Evolutionary conservation across 2,888 invertebrate genomes (phyloP), one percentile per base, ranked within the genome.

Genomic region (Drosophila helvetica): DNA sequence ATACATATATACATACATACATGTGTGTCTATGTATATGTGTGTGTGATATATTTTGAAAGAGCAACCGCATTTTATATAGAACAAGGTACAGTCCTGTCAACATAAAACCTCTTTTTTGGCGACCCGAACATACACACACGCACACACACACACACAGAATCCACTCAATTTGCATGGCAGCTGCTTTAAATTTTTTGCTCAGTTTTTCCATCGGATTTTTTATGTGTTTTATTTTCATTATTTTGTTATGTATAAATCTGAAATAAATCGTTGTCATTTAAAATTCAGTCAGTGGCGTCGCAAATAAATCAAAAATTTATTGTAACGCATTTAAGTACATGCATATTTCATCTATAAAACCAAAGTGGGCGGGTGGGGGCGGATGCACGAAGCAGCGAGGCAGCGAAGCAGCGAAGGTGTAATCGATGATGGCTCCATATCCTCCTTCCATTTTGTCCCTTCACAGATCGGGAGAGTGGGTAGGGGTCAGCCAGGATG

Each of bases 251-350:
- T 51, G 65, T 71, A 52, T 73, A 85, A 80, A 79, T 85, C 71
- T 64, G 83, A 76, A 76, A 85, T 85, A 85, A 83, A 83, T 83
- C 80, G 82, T 45, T 66, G 80, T 80, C 78, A 82, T 83, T 80
- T 85, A 74, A 85, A 83, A 83, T 83, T 82, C 83, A 83, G 85
- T 85, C 83, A 83, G 75, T 82, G 85, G 85, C 82, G 85, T 82
- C 68, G 85, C 83, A 83, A 83, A 83, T 83, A 83, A 83, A 83
- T 83, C 83, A 83, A 82, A 83, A 78, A 82, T 83, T 80, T 85
- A 83, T 82, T 85, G 83, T 80, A 83, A 83, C 85, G 83, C 82
- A 83, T 83, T 83, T 85, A 82, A 83, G 74, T 76, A 68, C 79
- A 83, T 83, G 74, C 75, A 83, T 83, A 85, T 82, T 83, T 83